These are phyloP conservation scores for Drosophila maculinotata DNA, from an alignment of 2,888 invertebrate species.

Conservation along the genomic window DNA sequence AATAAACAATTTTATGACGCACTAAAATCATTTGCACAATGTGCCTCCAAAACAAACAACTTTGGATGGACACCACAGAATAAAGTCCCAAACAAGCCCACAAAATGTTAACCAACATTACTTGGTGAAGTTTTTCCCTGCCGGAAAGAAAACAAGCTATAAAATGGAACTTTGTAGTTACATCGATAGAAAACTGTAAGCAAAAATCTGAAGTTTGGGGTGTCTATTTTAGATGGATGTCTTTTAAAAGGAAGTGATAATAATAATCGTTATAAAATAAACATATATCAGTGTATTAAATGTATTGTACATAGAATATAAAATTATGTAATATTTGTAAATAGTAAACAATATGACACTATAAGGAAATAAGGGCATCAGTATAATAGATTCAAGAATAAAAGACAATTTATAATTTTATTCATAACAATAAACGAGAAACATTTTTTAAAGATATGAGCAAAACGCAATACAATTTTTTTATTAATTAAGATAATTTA, in stretches of 20 bases:
- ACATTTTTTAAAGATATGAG: background rate
- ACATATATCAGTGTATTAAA: conserved; percentile 3
- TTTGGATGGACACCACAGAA: conserved; percentile 33
- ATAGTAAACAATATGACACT: background rate
- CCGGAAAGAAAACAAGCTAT: conserved; percentile 63
- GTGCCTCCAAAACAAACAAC: conserved; percentile 55
- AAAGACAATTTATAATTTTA: no score
- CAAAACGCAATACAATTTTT: no score
- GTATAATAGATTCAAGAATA: background rate
- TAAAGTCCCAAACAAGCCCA: conserved; percentile 45
- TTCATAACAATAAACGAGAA: background rate
- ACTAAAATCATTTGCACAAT: conserved; percentile 70
- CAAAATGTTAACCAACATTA: conserved; percentile 50
- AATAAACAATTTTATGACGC: conserved; percentile 62
- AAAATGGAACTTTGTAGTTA: conserved; percentile 51
- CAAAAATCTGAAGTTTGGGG: conserved; percentile 8
- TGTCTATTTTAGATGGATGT: background rate
- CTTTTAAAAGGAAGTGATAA: conserved; percentile 1
- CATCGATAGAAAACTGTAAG: conserved; percentile 26
- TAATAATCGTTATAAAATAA: background rate
- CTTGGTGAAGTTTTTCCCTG: conserved; percentile 40
- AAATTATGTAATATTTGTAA: no score
- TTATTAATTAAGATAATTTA: no score
- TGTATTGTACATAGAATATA: background rate
- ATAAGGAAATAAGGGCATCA: background rate